phyloP scores from a whole-genome alignment of 2,888 invertebrate genomes.

The Zygogramma bicolorata region DNA sequence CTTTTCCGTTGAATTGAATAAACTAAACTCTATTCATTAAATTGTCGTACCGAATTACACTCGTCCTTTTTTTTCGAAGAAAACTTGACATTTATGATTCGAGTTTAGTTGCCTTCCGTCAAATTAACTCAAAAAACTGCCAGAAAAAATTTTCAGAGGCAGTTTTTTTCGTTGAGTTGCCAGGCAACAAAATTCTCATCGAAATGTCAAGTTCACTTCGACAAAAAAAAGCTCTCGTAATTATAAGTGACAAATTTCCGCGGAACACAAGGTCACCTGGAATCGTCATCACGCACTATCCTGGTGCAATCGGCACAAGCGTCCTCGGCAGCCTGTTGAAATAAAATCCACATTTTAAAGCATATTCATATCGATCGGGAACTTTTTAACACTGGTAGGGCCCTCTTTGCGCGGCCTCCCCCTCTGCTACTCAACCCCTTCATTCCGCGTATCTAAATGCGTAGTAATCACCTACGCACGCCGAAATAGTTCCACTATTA shows the following conservation, averaged over 20 bases:
- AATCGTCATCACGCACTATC: not conserved
- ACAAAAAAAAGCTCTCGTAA: too few relatives aligned
- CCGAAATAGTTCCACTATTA: conserved; percentile 56
- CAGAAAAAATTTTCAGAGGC: too few relatives aligned
- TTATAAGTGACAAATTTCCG: not conserved
- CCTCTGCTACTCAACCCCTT: conserved; percentile 55
- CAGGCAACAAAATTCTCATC: too few relatives aligned
- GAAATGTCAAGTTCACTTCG: too few relatives aligned
- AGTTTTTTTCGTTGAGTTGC: too few relatives aligned
- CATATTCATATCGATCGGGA: conserved; percentile 75
- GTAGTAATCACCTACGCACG: conserved; percentile 57
- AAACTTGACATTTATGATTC: too few relatives aligned
- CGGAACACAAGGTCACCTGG: not conserved
- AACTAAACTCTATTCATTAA: too few relatives aligned
- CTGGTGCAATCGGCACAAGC: conserved; percentile 60
- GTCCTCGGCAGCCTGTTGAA: conserved; percentile 67
- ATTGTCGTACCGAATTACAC: too few relatives aligned
- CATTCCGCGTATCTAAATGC: conserved; percentile 55
- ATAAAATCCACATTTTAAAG: conserved; percentile 76
- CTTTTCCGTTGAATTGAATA: too few relatives aligned
- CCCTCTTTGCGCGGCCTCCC: conserved; percentile 54
- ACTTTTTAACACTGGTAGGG: conserved; percentile 71
- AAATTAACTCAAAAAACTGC: too few relatives aligned
- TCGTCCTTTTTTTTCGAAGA: too few relatives aligned
- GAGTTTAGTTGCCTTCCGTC: too few relatives aligned